Evolutionary conservation across 2,113 vertebrate genomes (phyloP).

Genomic region (Cricetomys ansorgei): DNA sequence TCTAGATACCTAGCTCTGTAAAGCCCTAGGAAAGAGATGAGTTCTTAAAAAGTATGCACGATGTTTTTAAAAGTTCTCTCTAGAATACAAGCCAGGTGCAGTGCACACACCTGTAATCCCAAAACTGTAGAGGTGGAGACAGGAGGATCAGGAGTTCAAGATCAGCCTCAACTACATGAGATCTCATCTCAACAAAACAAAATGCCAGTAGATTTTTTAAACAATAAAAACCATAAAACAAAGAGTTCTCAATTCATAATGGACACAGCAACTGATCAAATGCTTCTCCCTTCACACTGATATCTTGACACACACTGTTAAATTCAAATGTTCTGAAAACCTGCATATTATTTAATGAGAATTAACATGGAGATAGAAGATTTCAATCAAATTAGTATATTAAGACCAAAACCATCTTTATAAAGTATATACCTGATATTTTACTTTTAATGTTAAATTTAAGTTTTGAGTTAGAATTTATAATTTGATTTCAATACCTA

Average conservation of each 20-base stretch:
- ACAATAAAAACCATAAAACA: background rate
- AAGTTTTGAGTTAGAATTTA: constrained; percentile 30
- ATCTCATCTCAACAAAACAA: constrained; percentile 10
- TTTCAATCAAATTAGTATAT: constrained; percentile 48
- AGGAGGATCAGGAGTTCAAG: background rate
- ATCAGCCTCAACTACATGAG: background rate
- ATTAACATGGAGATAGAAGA: constrained; percentile 46
- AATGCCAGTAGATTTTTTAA: constrained; percentile 34
- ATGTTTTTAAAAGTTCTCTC: constrained; percentile 61
- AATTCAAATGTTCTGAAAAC: constrained; percentile 64
- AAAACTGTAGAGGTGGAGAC: background rate
- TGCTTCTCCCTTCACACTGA: background rate
- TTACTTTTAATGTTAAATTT: constrained; percentile 51
- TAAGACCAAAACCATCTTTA: constrained; percentile 45
- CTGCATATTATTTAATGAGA: constrained; percentile 44
- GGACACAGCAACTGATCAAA: background rate
- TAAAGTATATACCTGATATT: constrained; percentile 37
- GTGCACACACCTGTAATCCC: background rate
- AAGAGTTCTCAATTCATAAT: constrained; percentile 53
- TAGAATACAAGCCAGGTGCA: background rate
- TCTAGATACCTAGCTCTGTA: background rate
- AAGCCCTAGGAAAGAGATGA: background rate
- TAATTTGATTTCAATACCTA: constrained; percentile 42
- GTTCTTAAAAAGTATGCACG: constrained; percentile 1
- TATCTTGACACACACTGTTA: background rate